A percentile compares a stretch with the other conserved stretches of the same genome.
Conservation (phyloP, 1,140 invertebrate species). For the Vollenhovia emeryi region DNA sequence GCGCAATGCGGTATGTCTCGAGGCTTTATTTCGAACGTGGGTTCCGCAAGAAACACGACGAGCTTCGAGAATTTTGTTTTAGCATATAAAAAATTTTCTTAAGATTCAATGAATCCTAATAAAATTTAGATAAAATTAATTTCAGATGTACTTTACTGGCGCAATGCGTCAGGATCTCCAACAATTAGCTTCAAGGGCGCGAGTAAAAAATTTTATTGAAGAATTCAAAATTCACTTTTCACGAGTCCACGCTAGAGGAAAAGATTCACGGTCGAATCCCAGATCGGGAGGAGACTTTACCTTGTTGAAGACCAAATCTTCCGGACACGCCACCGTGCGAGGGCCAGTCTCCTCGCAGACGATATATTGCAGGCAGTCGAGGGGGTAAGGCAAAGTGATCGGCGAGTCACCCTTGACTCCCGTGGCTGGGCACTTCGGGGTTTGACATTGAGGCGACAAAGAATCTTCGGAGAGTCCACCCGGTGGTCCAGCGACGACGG, state of each 20-base stretch:
- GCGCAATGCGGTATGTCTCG: too few relatives aligned
- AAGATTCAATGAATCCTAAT: not conserved
- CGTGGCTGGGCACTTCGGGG: conserved; percentile 37
- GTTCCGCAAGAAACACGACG: not conserved
- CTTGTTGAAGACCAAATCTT: conserved; percentile 59
- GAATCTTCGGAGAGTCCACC: not conserved
- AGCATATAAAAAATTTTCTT: not conserved
- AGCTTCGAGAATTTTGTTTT: not conserved
- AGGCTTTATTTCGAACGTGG: not conserved
- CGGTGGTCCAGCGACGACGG: conserved; percentile 18
- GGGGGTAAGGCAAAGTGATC: conserved; percentile 38
- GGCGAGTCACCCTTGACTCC: not conserved
- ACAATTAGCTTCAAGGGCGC: too few relatives aligned
- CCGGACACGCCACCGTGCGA: conserved; percentile 29
- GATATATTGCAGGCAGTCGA: conserved; percentile 65
- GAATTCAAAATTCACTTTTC: too few relatives aligned
- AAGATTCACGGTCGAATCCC: too few relatives aligned
- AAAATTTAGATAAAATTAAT: not conserved
- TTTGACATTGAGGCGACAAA: conserved; percentile 43
- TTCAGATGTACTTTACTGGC: not conserved
- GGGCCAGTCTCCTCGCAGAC: conserved; percentile 30
- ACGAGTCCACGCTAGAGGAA: too few relatives aligned
- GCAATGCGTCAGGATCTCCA: too few relatives aligned
- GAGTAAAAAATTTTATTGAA: too few relatives aligned
- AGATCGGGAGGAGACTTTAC: conserved; percentile 26